A percentile compares a stretch with the other conserved stretches of the same genome.
Evolutionary conservation across 2,113 vertebrate genomes (phyloP).

Genomic region (Uropsilus gracilis): DNA sequence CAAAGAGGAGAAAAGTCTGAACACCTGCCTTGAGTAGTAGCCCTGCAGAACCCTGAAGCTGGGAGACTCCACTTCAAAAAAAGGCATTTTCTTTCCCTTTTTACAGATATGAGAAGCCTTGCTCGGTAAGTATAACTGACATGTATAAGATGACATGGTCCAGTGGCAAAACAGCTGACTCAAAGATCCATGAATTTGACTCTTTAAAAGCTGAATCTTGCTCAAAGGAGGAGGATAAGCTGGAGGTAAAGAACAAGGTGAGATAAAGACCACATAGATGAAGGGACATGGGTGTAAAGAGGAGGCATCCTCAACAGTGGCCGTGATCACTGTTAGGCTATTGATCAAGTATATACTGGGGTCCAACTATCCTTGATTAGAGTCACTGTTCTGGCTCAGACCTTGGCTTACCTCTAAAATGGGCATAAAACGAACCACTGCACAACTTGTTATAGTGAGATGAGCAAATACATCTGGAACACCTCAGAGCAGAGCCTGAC

Average conservation of each 20-base stretch:
- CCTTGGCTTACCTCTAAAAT: not conserved
- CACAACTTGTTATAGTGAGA: not conserved
- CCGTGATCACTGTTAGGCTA: not conserved
- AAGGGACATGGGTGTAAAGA: accelerated
- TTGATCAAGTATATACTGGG: not conserved
- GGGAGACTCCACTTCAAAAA: too few relatives aligned
- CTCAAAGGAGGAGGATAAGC: not conserved
- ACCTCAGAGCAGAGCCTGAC: not conserved
- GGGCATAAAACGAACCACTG: not conserved
- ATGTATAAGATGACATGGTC: not conserved
- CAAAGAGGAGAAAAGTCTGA: not conserved
- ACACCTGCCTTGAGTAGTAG: not conserved
- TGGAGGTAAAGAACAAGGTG: not conserved
- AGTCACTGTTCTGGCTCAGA: not conserved
- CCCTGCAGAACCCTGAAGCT: not conserved
- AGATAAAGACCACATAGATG: not conserved
- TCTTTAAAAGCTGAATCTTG: not conserved
- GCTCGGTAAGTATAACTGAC: not conserved
- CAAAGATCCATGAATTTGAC: not conserved
- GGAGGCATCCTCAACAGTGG: accelerated
- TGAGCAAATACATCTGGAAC: not conserved
- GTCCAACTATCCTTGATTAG: not conserved
- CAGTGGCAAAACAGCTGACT: not conserved
- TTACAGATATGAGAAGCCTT: not conserved
- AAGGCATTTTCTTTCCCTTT: not conserved